A percentile compares a stretch with the other conserved stretches of the same genome.
These are phyloP conservation scores for Capreolus pygargus DNA, from an alignment of 2,113 vertebrate genomes.

Conservation along the genomic window DNA sequence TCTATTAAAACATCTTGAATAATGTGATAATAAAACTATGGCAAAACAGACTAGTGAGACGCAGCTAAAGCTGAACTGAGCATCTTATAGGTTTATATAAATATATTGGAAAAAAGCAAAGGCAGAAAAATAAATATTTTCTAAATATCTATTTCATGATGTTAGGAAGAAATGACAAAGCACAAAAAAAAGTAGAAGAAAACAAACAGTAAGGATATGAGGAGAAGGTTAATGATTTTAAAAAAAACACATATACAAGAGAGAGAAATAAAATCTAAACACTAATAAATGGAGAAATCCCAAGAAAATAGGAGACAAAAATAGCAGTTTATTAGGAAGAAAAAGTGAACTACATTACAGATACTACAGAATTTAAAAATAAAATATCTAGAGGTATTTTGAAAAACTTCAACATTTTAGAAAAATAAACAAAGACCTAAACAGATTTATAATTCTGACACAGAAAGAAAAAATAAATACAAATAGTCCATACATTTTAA, in stretches of 20 bases:
- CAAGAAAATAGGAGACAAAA: neutral
- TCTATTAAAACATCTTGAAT: neutral
- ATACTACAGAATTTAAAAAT: neutral
- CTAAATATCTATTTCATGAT: neutral
- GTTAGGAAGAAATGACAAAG: neutral
- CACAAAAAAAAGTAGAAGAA: neutral
- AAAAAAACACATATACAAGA: neutral
- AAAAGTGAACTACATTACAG: neutral
- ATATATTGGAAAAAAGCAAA: neutral
- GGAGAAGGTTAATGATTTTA: neutral
- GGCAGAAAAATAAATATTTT: neutral
- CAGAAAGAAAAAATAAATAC: neutral
- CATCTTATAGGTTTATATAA: neutral
- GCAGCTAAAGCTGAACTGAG: neutral
- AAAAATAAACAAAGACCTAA: neutral
- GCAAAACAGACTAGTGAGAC: neutral
- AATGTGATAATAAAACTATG: neutral
- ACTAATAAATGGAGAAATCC: neutral
- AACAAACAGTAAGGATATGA: neutral
- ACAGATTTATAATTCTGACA: neutral
- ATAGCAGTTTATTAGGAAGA: neutral
- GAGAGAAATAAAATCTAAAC: neutral
- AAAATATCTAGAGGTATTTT: neutral
- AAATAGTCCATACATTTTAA: neutral
- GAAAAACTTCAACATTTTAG: neutral